Base-by-base conservation (phyloP, 2,888 invertebrate genomes). In the Antheraea assamensis region DNA sequence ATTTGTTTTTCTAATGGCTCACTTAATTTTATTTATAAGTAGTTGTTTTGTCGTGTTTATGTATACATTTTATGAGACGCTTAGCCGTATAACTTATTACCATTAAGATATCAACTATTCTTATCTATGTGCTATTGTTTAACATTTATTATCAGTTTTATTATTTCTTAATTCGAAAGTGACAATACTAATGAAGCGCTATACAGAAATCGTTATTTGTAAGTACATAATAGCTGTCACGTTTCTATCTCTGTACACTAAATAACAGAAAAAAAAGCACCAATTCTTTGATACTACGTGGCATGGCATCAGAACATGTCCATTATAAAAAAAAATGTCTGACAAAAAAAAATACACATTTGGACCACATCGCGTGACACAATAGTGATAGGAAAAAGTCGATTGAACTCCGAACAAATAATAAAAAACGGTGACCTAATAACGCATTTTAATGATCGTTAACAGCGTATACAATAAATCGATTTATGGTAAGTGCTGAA, bases 1-100 rank as follows among this genome's bases (percentile, higher is more conserved):
- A 68, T 52, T 66, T 73, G 66, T 66, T 72, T 31, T 66, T 31
- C 66, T 66, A 66, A 66, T 66, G 8, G 66, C 13, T 66, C 31
- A 24, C 42, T 42, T 42, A 42, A 42, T 21, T 66, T 66, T 21
- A 66, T 30, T 66, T 66, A 55, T 55, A 55, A 66, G 66, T 66
- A 35, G 2, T 31, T 66, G 35, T 31, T 66, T 31, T 31, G 30
- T 64, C 19, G 27, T 64, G n/a, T 17, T 64, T 27, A 49, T 49
- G 5, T 19, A 49, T 49, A 7, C n/a, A 55, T 55, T 55, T 55
- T 55, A 55, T 55, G n/a, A 55, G 55, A 55, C n/a, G 21, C n/a
- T n/a, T 8, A 55, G 55, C 8, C 10, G 55, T n/a, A 21, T 55
- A 55, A n/a, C 55, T 55, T 55, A n/a, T n/a, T 55, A 55, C 7